A percentile compares a stretch with the other conserved stretches of the same genome.
Conservation (phyloP, 2,888 invertebrate species). For the Ophion ventricosus region DNA sequence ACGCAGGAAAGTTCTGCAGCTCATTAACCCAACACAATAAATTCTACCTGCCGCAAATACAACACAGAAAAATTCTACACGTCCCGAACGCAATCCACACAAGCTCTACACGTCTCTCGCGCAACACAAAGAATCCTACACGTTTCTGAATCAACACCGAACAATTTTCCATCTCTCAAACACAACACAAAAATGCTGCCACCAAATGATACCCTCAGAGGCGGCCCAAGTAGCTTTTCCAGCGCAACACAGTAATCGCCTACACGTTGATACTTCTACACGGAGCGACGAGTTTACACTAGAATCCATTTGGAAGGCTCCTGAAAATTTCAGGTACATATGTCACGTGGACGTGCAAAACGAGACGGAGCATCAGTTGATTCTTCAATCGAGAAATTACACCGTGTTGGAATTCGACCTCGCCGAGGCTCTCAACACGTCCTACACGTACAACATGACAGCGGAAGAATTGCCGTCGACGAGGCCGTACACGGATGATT, state of each 20-base stretch:
- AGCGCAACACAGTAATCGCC: neutral
- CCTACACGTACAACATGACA: constrained; percentile 83
- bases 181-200: neutral
- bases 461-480: constrained; percentile 78
- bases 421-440: constrained; percentile 66
- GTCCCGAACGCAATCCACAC: neutral
- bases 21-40: too few species aligned
- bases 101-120: neutral
- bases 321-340: constrained; percentile 83
- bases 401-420: constrained; percentile 81
- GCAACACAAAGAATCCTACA: neutral
- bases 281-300: neutral
- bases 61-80: neutral
- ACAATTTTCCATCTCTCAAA: neutral
- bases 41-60: too few species aligned
- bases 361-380: constrained; percentile 83
- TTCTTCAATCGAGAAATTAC: constrained; percentile 85
- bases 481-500: constrained; percentile 73
- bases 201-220: neutral
- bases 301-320: too few species aligned
- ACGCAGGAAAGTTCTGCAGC: too few species aligned
- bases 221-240: too few species aligned
- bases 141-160: neutral
- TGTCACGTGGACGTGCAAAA: constrained; percentile 83
- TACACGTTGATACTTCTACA: neutral